Evolutionary conservation across 2,888 invertebrate species (phyloP), one percentile per base, ranked within the genome.

Genomic region (Tridacna crocea): DNA sequence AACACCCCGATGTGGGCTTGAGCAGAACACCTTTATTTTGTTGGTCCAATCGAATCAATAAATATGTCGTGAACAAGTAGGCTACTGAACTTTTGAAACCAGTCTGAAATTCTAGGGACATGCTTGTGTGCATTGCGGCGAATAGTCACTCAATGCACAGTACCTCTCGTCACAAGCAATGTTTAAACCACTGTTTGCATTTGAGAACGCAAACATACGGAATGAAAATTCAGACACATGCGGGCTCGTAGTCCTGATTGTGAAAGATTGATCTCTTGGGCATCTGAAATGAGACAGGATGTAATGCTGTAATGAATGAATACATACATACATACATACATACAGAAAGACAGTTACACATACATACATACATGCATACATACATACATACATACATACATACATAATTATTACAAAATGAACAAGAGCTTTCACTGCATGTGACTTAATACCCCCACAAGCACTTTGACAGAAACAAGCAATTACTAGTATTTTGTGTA

Each of bases 311-410:
- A n/a, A n/a, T n/a, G n/a, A n/a, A n/a, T n/a, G n/a, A n/a, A n/a
- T 68, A 76, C 76, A 76, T 76, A 68, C 76, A 76, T 76, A 76
- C 76, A 76, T 76, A 76, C 68, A 76, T 76, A 76, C 76, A 68
- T 68, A 75, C 77, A 79, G 72, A 79, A 76, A 68, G 65, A 79
- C 79, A 77, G 72, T 66, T 73, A 73, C 65, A 79, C 70, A 80
- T 75, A 76, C 76, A 76, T 76, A 76, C 76, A 76, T 76, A 77
- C 72, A 77, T 72, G 72, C 77, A 72, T 72, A 77, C 77, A 72
- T 77, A 77, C 72, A 72, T 72, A 77, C 77, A 77, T 77, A 72
- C 72, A 77, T 72, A 72, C 77, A 77, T 72, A 72, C 77, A 77
- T 76, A 76, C 76, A 76, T 76, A 51, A 51, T 51, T 13, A 51